These are phyloP conservation scores for Atta colombica DNA, from an alignment of 1,140 invertebrate species.

Conservation along the genomic window DNA sequence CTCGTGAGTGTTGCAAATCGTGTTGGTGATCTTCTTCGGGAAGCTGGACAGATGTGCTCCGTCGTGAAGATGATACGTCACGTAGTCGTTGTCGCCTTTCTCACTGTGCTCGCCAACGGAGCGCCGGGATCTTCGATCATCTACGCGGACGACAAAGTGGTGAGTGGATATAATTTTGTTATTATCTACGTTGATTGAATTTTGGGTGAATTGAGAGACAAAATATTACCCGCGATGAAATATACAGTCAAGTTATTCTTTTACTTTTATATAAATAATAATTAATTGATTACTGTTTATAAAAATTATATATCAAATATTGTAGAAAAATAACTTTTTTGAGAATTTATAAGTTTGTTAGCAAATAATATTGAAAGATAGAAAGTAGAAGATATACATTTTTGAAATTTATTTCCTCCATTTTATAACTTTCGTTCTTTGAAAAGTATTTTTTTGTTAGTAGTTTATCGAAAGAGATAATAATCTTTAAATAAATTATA, in stretches of 20 bases:
- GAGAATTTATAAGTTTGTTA: not conserved
- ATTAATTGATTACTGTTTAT: not conserved
- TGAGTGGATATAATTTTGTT: constrained; percentile 70
- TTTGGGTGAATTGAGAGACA: not conserved
- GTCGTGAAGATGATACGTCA: constrained; percentile 66
- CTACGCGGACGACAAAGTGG: constrained; percentile 81
- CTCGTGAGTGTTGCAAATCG: constrained; percentile 25
- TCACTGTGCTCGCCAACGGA: constrained; percentile 56
- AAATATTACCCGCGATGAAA: not conserved
- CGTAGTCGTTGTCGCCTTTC: constrained; percentile 55
- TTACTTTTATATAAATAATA: not conserved
- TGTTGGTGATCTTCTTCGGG: constrained; percentile 18
- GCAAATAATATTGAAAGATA: too few species aligned
- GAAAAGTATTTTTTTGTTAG: too few species aligned
- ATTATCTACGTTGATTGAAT: constrained; percentile 6
- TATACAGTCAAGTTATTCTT: not conserved
- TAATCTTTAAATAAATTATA: too few species aligned
- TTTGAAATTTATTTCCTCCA: too few species aligned
- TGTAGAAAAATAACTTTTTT: not conserved
- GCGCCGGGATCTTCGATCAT: constrained; percentile 71
- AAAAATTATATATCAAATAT: not conserved
- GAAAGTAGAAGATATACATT: too few species aligned
- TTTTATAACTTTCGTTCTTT: too few species aligned
- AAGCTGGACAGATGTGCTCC: constrained; percentile 34
- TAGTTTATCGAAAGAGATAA: too few species aligned